Conservation (phyloP, 2,888 invertebrate genomes). For the Rhamnusium bicolor region DNA sequence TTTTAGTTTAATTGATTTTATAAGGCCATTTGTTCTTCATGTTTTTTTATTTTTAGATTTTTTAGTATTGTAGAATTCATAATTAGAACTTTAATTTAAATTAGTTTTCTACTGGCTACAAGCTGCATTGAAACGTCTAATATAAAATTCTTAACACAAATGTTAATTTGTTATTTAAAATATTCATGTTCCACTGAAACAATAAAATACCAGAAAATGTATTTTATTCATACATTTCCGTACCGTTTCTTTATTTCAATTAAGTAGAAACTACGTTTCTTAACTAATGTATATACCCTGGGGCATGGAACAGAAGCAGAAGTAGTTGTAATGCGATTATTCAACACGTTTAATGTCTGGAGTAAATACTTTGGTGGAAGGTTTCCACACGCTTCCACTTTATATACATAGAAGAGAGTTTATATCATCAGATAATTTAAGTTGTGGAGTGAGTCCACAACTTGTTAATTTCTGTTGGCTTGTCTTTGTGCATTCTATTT, state of each 20-base stretch:
- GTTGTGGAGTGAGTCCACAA: slow-evolving; percentile 40
- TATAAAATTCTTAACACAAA: background rate
- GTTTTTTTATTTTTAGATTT: too few species aligned
- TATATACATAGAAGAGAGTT: slow-evolving; percentile 22
- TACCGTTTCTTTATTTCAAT: background rate
- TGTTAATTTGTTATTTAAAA: background rate
- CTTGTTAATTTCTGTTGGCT: slow-evolving; percentile 44
- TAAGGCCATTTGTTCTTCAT: too few species aligned
- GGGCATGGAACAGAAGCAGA: slow-evolving; percentile 3
- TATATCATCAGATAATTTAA: slow-evolving; percentile 42
- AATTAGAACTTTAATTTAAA: too few species aligned
- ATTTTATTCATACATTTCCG: background rate
- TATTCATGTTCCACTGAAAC: background rate
- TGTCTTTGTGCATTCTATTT: slow-evolving; percentile 40
- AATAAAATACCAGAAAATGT: background rate
- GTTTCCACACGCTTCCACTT: slow-evolving; percentile 16
- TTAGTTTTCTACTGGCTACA: too few species aligned
- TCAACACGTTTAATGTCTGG: slow-evolving; percentile 35
- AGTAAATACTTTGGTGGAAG: slow-evolving; percentile 28
- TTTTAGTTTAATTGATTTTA: too few species aligned
- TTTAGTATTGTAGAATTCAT: too few species aligned
- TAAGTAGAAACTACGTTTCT: slow-evolving; percentile 8
- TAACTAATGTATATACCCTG: slow-evolving; percentile 1
- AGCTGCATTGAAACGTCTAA: too few species aligned
- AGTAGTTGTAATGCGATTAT: slow-evolving; percentile 40